Evolutionary conservation across 2,888 invertebrate genomes (phyloP).

Genomic region (Sabatieria punctata): DNA sequence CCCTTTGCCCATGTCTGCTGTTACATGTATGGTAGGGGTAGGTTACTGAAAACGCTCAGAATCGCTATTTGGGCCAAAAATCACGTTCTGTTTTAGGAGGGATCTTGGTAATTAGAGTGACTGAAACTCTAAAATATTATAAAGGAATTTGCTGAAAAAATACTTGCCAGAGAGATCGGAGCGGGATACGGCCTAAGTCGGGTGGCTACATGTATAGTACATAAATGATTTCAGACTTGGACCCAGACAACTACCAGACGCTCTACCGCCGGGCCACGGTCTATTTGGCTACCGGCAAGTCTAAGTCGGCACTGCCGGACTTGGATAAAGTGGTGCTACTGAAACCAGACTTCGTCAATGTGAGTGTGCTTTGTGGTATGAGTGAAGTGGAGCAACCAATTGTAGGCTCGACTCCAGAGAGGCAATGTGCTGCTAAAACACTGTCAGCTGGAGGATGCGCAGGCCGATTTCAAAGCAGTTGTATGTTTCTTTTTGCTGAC

Average conservation of each 20-base stretch:
- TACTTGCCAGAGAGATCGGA: no score
- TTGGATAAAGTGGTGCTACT: slow-evolving; percentile 76
- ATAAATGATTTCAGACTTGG: slow-evolving; percentile 53
- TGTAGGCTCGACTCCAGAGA: slow-evolving; percentile 54
- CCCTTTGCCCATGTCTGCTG: no score
- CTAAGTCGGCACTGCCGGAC: slow-evolving; percentile 82
- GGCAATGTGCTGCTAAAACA: slow-evolving; percentile 70
- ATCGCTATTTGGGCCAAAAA: no score
- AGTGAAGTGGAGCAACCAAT: no score
- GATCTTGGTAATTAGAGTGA: no score
- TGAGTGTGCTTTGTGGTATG: slow-evolving; percentile 42
- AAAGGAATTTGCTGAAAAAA: no score
- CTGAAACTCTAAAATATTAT: no score
- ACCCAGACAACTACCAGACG: slow-evolving; percentile 83
- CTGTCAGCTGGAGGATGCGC: slow-evolving; percentile 63
- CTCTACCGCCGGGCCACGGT: slow-evolving; percentile 89
- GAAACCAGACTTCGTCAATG: slow-evolving; percentile 83
- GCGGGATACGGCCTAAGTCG: no score
- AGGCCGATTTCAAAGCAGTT: slow-evolving; percentile 61
- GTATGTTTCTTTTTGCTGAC: slow-evolving; percentile 44
- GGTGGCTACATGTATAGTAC: no score
- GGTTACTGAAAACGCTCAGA: no score
- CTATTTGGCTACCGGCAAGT: slow-evolving; percentile 82
- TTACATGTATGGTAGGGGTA: no score
- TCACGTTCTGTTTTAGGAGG: no score